Evolutionary conservation across 2,797 vertebrate species (phyloP).

Genomic region (Trematomus bernacchii): DNA sequence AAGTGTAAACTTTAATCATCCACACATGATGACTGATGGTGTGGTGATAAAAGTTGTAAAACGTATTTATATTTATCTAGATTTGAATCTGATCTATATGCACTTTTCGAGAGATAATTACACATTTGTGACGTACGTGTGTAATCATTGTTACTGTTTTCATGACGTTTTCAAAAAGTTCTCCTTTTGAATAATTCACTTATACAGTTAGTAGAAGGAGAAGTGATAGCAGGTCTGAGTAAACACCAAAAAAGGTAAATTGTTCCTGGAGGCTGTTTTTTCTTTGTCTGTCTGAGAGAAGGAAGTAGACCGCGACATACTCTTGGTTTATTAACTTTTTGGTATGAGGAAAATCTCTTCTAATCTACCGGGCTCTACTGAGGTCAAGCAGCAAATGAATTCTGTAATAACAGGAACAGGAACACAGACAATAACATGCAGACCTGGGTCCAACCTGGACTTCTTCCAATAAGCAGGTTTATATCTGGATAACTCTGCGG

Average conservation of each 20-base stretch:
- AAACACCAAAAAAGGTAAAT: neutral
- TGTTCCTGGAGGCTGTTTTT: conserved; percentile 16
- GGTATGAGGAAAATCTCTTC: conserved; percentile 68
- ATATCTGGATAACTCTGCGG: conserved; percentile 5
- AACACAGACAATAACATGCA: conserved; percentile 53
- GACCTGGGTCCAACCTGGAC: conserved; percentile 22
- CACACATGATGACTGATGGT: conserved; percentile 18
- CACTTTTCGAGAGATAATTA: neutral
- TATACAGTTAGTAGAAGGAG: neutral
- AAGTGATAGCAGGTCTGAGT: neutral
- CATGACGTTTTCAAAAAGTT: neutral
- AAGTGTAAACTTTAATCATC: conserved; percentile 11
- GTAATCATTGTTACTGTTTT: neutral
- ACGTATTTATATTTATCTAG: neutral
- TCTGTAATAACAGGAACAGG: conserved; percentile 60
- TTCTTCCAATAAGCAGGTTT: conserved; percentile 24
- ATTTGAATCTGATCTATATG: neutral
- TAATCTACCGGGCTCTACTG: conserved; percentile 54
- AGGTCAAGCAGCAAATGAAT: conserved; percentile 50
- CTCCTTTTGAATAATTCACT: neutral
- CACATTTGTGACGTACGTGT: neutral
- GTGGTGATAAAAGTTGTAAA: conserved; percentile 28
- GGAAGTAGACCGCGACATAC: conserved; percentile 32
- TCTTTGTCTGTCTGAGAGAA: conserved; percentile 28
- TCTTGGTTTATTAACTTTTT: conserved; percentile 72